Conservation (phyloP, 2,888 invertebrate genomes). For the Subacronicta megacephala region DNA sequence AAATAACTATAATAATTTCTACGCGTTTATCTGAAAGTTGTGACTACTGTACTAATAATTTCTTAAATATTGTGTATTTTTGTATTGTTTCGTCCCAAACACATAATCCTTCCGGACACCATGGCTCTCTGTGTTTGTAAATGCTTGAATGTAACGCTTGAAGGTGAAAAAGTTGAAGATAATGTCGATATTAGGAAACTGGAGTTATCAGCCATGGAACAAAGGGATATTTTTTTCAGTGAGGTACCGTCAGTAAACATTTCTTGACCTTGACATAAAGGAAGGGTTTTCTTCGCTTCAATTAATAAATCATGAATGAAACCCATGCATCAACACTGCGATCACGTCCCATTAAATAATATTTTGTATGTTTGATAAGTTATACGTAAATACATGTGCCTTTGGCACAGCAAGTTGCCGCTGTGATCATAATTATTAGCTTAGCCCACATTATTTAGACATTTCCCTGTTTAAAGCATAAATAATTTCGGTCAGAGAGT, state of each 20-base stretch:
- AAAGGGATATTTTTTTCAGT: constrained; percentile 91
- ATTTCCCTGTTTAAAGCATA: background rate
- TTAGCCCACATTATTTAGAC: constrained; percentile 15
- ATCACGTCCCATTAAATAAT: constrained; percentile 32
- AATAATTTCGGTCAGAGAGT: too few species aligned
- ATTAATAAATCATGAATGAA: constrained; percentile 43
- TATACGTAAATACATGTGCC: constrained; percentile 50
- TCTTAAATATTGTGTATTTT: constrained; percentile 75
- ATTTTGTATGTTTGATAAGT: constrained; percentile 26
- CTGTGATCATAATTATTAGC: constrained; percentile 44
- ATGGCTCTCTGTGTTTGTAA: constrained; percentile 92
- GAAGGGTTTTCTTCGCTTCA: constrained; percentile 63
- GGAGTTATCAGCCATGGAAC: constrained; percentile 89
- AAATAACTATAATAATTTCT: constrained; percentile 62
- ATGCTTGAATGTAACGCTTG: constrained; percentile 93
- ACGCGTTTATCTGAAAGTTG: constrained; percentile 71
- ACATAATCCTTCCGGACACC: constrained; percentile 62
- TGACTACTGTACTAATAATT: constrained; percentile 63
- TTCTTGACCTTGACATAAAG: constrained; percentile 82
- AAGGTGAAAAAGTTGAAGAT: constrained; percentile 89
- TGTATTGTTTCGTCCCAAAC: constrained; percentile 70
- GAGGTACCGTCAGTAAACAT: constrained; percentile 90
- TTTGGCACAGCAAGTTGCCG: constrained; percentile 57
- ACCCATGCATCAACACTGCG: constrained; percentile 20
- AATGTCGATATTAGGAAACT: constrained; percentile 88